phyloP scores from a whole-genome alignment of 23 tunicate species.

The Phallusia fumigata region DNA sequence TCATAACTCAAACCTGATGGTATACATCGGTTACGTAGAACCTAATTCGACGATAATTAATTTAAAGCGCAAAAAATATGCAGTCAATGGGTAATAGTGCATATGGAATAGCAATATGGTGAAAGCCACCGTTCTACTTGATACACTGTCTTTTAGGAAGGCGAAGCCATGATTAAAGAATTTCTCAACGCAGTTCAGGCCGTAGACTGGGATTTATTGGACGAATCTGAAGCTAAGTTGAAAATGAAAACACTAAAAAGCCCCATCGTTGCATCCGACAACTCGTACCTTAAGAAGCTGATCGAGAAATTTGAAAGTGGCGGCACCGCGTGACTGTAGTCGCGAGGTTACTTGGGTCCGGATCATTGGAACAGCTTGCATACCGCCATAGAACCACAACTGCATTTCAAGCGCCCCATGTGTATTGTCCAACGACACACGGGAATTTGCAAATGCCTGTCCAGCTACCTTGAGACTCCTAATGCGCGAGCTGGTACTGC shows the following conservation, averaged over 20 bases:
- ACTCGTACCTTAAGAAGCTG: constrained; percentile 17
- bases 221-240: constrained; percentile 3
- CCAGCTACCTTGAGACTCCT: not conserved
- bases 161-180: constrained; percentile 8
- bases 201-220: constrained; percentile 33
- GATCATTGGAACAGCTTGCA: too few relatives aligned
- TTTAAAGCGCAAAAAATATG: too few relatives aligned
- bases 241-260: constrained; percentile 1
- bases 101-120: too few relatives aligned
- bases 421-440: too few relatives aligned
- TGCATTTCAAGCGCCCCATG: too few relatives aligned
- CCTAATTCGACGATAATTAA: too few relatives aligned
- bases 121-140: not conserved
- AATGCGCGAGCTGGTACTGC: not conserved
- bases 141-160: constrained; percentile 28
- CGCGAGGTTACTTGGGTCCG: too few relatives aligned
- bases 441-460: too few relatives aligned
- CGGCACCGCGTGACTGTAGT: not conserved
- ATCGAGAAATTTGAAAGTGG: not conserved
- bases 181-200: constrained; percentile 14
- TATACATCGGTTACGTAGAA: too few relatives aligned
- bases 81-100: too few relatives aligned
- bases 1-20: too few relatives aligned
- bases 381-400: too few relatives aligned
- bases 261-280: not conserved